A percentile compares a stretch with the other conserved stretches of the same genome.
phyloP scores from a whole-genome alignment of 2,797 vertebrate species.

The Danio kyathit region DNA sequence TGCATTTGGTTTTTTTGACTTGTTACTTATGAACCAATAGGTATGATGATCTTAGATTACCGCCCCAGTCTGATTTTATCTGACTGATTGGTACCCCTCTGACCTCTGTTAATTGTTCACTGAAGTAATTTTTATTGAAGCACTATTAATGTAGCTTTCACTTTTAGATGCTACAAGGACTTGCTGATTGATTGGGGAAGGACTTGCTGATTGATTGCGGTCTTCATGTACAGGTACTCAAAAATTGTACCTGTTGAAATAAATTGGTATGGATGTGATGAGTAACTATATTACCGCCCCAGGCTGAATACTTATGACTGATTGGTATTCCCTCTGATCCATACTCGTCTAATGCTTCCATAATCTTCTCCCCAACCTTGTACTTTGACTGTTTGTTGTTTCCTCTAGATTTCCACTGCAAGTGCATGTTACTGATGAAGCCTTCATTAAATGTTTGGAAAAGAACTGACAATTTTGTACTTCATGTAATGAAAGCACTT shows the following conservation, averaged over 20 bases:
- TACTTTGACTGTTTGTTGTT: too few relatives aligned
- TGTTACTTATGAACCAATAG: conserved; percentile 58
- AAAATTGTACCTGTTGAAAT: background rate
- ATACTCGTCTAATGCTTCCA: too few relatives aligned
- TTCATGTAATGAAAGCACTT: too few relatives aligned
- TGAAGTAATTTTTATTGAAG: background rate
- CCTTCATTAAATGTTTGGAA: too few relatives aligned
- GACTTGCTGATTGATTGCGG: background rate
- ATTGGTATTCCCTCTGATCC: conserved; percentile 67
- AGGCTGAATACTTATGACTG: conserved; percentile 70
- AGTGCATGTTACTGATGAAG: too few relatives aligned
- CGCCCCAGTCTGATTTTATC: conserved; percentile 77
- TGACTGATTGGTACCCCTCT: conserved; percentile 79
- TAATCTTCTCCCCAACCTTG: too few relatives aligned
- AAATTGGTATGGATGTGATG: conserved; percentile 56
- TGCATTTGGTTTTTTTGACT: background rate
- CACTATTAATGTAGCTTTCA: rapidly evolving
- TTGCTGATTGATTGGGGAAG: background rate
- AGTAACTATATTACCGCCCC: conserved; percentile 65
- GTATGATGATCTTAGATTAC: conserved; percentile 57
- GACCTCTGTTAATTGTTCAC: conserved; percentile 52
- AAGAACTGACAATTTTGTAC: too few relatives aligned
- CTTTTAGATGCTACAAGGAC: background rate
- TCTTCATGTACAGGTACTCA: background rate
- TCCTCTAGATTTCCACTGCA: too few relatives aligned